A percentile compares a stretch with the other conserved stretches of the same genome.
Conservation (phyloP, 2,888 invertebrate genomes). For the Abrostola triplasia region DNA sequence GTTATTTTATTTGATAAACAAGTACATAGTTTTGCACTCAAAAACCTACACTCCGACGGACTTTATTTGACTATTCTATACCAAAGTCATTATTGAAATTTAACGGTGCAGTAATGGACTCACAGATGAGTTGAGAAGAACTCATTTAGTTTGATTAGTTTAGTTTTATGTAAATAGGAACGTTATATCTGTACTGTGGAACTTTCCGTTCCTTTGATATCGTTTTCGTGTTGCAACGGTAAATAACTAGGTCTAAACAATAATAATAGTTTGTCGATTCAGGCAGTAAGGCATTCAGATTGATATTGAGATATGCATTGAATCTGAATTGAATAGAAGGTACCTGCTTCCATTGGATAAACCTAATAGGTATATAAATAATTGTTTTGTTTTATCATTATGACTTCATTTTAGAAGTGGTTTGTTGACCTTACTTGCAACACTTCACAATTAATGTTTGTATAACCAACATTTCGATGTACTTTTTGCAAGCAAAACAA, state of each 20-base stretch:
- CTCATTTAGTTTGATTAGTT: conserved; percentile 21
- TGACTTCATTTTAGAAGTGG: no score
- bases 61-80: not conserved
- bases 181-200: conserved; percentile 2
- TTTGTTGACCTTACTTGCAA: no score
- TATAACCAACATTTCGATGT: no score
- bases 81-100: not conserved
- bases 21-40: not conserved
- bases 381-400: not conserved
- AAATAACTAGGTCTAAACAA: not conserved
- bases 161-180: conserved; percentile 22
- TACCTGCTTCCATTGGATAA: no score
- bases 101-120: conserved; percentile 6
- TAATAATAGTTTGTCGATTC: not conserved
- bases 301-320: not conserved
- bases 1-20: not conserved
- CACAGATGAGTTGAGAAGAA: conserved; percentile 14
- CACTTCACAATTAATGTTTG: no score
- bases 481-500: no score
- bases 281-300: not conserved
- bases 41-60: not conserved
- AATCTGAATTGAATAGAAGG: no score
- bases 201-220: conserved; percentile 6
- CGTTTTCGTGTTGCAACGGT: conserved; percentile 1
- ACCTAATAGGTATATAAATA: no score